phyloP scores from a whole-genome alignment of 2,888 invertebrate genomes.

The Archips xylosteana region DNA sequence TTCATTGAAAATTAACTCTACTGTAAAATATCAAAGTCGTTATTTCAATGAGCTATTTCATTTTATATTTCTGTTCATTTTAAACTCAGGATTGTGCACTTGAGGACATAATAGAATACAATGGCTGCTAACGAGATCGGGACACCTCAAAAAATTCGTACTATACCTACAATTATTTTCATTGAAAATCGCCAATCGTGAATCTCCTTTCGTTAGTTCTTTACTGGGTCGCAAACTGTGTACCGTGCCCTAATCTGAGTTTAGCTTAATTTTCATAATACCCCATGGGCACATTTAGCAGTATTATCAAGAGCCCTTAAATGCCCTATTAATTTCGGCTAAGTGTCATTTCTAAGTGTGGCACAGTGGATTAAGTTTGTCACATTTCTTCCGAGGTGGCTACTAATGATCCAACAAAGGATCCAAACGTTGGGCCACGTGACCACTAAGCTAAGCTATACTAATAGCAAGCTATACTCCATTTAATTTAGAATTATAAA shows the following conservation, averaged over 20 bases:
- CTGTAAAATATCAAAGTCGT: too few species aligned
- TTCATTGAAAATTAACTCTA: too few species aligned
- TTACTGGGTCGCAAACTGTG: slow-evolving; percentile 10
- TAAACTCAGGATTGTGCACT: too few species aligned
- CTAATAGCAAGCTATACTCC: too few species aligned
- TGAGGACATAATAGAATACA: too few species aligned
- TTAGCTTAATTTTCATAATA: slow-evolving; percentile 36
- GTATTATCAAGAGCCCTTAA: slow-evolving; percentile 28
- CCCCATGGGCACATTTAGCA: slow-evolving; percentile 29
- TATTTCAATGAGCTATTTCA: too few species aligned
- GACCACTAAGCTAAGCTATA: too few species aligned
- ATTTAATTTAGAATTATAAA: too few species aligned
- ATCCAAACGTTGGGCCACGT: background rate
- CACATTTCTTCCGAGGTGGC: slow-evolving; percentile 9
- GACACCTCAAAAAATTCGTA: too few species aligned
- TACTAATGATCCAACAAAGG: background rate
- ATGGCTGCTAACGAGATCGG: too few species aligned
- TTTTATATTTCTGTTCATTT: too few species aligned
- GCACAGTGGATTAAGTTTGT: slow-evolving; percentile 8
- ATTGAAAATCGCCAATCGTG: background rate
- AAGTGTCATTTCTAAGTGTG: slow-evolving; percentile 25
- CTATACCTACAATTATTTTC: too few species aligned
- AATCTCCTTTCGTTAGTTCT: background rate
- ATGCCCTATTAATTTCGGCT: slow-evolving; percentile 26
- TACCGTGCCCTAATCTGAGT: slow-evolving; percentile 10